Evolutionary conservation across 2,797 vertebrate species (phyloP), one percentile per base, ranked within the genome.

Genomic region (Betta splendens): DNA sequence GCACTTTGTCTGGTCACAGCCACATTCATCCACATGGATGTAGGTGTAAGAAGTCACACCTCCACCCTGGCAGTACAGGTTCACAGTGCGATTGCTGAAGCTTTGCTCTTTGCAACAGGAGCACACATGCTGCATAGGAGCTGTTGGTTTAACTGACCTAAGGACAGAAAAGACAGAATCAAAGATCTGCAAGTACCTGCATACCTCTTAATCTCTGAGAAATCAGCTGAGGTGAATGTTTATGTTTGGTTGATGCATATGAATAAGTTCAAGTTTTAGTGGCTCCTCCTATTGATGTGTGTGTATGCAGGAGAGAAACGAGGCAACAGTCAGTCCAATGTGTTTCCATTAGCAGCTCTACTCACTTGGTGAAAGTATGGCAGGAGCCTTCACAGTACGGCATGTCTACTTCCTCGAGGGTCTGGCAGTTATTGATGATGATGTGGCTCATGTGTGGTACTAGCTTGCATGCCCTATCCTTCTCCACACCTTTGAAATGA

Each of bases 361-460:
- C 93, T 91, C 90, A 97, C 97, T 79, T 89, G 0, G 92, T 89
- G 31, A 75, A 93, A 25, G 96, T 96, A 65, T 83, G 92, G 56
- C 97, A 99, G 56, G 92, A 87, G 45, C 97, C 97, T 15, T 93
- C 89, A 81, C 96, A 99, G 46, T 92, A 89, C 12, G 93, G 89
- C 73, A 94, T 83, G 12, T 85, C 52, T 31, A 98, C 71, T 2
- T 39, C 76, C 3, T 76, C 45, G 6, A 53, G 1, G 11, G 94
- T 92, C 44, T 69, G 64, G 62, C 97, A 99, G 58, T 75, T 80
- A 0, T 76, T 50, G 4, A 90, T n/a, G 0, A 1, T 13, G 0
- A 99, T 65, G 0, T 74, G 52, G 32, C 63, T 81, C 48, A 5
- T 2, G 2, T 62, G 61, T 0, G 65, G 22, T 9, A 81, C 12